Base-by-base conservation (phyloP, 2,113 vertebrate species). In the Spea multiplicata region DNA sequence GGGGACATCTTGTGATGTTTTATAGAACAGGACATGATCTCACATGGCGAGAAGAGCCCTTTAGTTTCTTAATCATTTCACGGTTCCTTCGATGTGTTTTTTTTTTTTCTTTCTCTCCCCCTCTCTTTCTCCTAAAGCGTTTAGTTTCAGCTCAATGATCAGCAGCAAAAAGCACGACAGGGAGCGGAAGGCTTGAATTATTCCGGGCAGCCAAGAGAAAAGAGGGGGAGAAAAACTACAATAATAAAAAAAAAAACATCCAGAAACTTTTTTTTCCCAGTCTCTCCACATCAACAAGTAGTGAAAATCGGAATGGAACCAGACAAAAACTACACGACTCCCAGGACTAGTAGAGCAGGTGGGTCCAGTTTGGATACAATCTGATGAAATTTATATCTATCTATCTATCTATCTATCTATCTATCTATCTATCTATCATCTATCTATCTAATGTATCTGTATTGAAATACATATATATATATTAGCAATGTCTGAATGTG, bases 101-200 rank as follows among this genome's bases (percentile, higher is more conserved):
- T 97, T 96, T 96, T 96, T 30, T 30, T n/a, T n/a, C n/a, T n/a
- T n/a, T n/a, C n/a, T 30, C 30, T 30, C 30, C 30, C 30, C 30
- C 30, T 96, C 95, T 73, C 70, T 49, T 61, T 96, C 95, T 95
- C 93, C 96, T 98, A 98, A 99, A 99, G 95, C 95, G 96, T 98
- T 99, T 99, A 98, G 97, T 99, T 95, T 96, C 96, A 98, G 96
- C 94, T 96, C 96, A 97, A 90, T 98, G 97, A 96, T 89, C 97
- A 96, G 94, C 95, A 93, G 94, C 93, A 95, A 93, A 73, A 55
- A 91, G 92, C 94, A 93, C 95, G 91, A 92, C 92, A 93, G 96
- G 94, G 94, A 96, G 96, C 94, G 97, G 97, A 97, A 98, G 95
- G 93, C 92, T 95, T 94, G 94, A 96, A 95, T 98, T 98, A 97